These are phyloP conservation scores for Archocentrus centrarchus DNA, from an alignment of 2,113 vertebrate species.

Conservation along the genomic window DNA sequence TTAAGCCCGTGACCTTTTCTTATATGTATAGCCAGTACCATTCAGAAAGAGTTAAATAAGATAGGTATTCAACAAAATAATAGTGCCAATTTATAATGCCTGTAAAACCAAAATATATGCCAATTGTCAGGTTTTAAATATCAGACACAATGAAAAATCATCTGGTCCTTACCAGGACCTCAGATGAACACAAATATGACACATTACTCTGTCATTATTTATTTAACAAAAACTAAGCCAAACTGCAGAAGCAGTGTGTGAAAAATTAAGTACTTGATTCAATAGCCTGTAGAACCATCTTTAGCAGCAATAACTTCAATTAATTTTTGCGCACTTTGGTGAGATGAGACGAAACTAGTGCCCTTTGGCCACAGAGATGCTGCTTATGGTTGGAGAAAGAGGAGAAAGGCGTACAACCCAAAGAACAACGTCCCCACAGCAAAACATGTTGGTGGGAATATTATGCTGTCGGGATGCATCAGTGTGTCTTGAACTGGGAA, in stretches of 20 bases:
- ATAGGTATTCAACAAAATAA: not conserved
- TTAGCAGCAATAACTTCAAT: not conserved
- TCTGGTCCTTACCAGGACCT: not conserved
- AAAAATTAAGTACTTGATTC: not conserved
- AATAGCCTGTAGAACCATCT: not conserved
- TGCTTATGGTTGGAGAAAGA: too few species aligned
- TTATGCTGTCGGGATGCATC: too few species aligned
- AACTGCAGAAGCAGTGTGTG: not conserved
- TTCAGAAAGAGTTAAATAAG: not conserved
- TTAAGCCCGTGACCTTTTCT: not conserved
- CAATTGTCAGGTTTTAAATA: not conserved
- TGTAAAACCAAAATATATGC: not conserved
- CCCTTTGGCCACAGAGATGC: too few species aligned
- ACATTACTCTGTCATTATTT: not conserved
- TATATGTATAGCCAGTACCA: not conserved
- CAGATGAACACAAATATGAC: not conserved
- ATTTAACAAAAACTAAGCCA: not conserved
- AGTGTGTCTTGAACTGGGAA: not conserved
- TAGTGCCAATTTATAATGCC: not conserved
- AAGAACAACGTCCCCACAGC: too few species aligned
- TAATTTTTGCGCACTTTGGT: not conserved
- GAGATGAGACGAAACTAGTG: too few species aligned
- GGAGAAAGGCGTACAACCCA: too few species aligned
- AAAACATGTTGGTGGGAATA: too few species aligned
- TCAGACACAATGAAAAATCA: not conserved